phyloP scores from a whole-genome alignment of 2,888 invertebrate species.

The Exocentrus adspersus region DNA sequence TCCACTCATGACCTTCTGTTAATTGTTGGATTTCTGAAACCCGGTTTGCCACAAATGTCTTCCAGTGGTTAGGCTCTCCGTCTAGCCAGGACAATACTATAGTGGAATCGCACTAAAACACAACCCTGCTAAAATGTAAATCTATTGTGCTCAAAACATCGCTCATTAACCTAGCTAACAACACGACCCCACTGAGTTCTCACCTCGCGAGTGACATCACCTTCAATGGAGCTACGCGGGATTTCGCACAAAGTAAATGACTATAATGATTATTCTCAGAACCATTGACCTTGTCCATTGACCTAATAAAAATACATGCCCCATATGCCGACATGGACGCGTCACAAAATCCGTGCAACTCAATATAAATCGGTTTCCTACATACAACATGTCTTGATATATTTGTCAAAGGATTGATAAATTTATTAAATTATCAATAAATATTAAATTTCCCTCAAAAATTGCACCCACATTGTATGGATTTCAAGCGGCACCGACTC shows the following conservation, averaged over 20 bases:
- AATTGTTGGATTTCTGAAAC: constrained; percentile 41
- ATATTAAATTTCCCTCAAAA: constrained; percentile 8
- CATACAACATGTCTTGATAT: constrained; percentile 3
- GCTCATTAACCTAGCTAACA: constrained; percentile 36
- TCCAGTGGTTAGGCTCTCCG: constrained; percentile 35
- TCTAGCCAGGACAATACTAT: constrained; percentile 50
- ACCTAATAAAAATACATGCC: constrained; percentile 42
- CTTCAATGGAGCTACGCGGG: constrained; percentile 45
- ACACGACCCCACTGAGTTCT: constrained; percentile 33
- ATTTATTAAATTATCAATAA: too few species aligned
- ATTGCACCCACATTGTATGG: constrained; percentile 17
- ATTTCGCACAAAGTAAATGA: constrained; percentile 39
- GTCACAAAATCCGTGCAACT: constrained; percentile 48
- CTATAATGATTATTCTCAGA: constrained; percentile 2
- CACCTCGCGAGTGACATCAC: constrained; percentile 46
- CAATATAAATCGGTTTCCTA: background rate
- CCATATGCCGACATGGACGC: constrained; percentile 43
- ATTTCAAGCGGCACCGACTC: constrained; percentile 24
- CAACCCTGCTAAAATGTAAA: constrained; percentile 15
- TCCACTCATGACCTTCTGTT: constrained; percentile 32
- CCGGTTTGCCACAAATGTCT: constrained; percentile 46
- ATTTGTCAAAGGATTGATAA: background rate
- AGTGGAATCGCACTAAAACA: constrained; percentile 49
- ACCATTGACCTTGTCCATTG: too few species aligned
- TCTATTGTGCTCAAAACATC: constrained; percentile 25